Conservation (phyloP, 1,140 invertebrate species). For the Metopolophium dirhodum region DNA sequence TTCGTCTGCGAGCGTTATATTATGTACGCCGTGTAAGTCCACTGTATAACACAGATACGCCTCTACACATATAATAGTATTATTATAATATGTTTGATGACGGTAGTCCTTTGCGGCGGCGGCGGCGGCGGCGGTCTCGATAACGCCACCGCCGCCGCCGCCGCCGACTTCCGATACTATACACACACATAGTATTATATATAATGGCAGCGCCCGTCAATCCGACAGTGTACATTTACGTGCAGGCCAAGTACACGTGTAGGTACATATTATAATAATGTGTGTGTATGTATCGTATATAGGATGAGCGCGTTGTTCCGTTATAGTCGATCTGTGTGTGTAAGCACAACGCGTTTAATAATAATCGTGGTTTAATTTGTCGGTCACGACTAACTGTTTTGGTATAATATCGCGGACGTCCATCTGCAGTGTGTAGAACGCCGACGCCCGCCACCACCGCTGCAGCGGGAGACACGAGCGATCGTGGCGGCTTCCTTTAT, state of each 20-base stretch:
- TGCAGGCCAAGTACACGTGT: not conserved
- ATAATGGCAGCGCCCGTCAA: not conserved
- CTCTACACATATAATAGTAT: too few species aligned
- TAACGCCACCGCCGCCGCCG: not conserved
- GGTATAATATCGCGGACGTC: not conserved
- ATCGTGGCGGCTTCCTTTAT: not conserved
- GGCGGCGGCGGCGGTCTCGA: not conserved
- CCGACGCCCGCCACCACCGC: not conserved
- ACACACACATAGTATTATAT: not conserved
- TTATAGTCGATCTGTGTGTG: not conserved
- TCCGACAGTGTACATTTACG: not conserved
- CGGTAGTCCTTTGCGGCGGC: not conserved
- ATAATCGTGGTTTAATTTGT: conserved; percentile 7
- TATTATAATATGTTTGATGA: not conserved
- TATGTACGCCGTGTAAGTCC: not conserved
- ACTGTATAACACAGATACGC: not conserved
- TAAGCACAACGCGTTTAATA: not conserved
- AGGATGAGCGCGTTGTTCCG: not conserved
- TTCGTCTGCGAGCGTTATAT: not conserved
- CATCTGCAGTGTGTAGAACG: not conserved
- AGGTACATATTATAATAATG: not conserved
- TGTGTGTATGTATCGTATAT: not conserved
- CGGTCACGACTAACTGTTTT: conserved; percentile 22
- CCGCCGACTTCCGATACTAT: not conserved
- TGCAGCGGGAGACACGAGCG: not conserved